These are phyloP conservation scores for Ptychadena robeensis DNA, from an alignment of 2,797 vertebrate genomes.

Conservation along the genomic window DNA sequence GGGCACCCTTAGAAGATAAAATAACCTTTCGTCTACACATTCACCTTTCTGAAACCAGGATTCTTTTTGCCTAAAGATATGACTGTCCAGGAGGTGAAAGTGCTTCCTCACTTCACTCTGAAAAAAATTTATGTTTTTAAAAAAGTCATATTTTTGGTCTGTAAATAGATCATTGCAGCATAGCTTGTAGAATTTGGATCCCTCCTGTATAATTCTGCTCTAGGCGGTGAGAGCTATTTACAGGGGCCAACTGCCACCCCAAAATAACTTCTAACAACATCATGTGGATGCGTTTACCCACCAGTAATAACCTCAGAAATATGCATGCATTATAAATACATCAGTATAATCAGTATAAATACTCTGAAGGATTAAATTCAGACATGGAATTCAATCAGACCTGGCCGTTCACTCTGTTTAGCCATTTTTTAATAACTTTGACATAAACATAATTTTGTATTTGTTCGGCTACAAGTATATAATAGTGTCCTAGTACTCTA, in stretches of 20 bases:
- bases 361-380: not conserved
- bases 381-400: not conserved
- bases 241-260: slow-evolving; percentile 28
- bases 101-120: too few relatives aligned
- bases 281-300: not conserved
- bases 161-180: not conserved
- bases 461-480: too few relatives aligned
- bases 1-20: too few relatives aligned
- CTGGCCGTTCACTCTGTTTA: not conserved
- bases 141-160: not conserved
- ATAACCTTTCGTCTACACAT: too few relatives aligned
- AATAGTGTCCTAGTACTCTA: too few relatives aligned
- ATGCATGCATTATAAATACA: slow-evolving; percentile 1
- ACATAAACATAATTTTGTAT: too few relatives aligned
- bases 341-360: too few relatives aligned
- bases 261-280: slow-evolving; percentile 39
- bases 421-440: too few relatives aligned
- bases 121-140: too few relatives aligned
- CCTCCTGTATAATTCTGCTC: slow-evolving; percentile 1
- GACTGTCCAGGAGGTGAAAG: too few relatives aligned
- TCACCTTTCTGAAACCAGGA: too few relatives aligned
- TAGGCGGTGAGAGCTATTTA: slow-evolving; percentile 28
- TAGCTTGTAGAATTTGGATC: not conserved
- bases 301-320: slow-evolving; percentile 7
- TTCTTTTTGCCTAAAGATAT: too few relatives aligned